These are phyloP conservation scores for Nezara viridula DNA, from an alignment of 2,888 invertebrate species.

Conservation along the genomic window DNA sequence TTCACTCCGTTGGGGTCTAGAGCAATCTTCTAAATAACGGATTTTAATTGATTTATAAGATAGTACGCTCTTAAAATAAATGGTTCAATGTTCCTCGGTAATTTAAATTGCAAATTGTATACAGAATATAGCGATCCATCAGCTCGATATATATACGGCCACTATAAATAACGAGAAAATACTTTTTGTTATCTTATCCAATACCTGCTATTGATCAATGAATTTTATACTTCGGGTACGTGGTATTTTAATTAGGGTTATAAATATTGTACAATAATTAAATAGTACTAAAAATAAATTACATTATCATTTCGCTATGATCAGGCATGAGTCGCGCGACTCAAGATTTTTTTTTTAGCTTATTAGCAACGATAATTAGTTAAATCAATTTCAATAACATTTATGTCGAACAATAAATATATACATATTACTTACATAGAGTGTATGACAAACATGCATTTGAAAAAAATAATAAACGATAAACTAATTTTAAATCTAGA, in stretches of 20 bases:
- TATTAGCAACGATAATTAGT: too few species aligned
- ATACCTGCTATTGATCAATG: not conserved
- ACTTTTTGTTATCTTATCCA: conserved; percentile 15
- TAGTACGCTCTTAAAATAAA: conserved; percentile 17
- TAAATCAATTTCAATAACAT: too few species aligned
- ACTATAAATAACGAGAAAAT: conserved; percentile 1
- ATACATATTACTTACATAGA: too few species aligned
- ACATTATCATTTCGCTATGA: not conserved
- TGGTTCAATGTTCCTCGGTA: not conserved
- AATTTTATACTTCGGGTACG: not conserved
- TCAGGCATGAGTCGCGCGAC: too few species aligned
- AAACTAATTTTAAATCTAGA: too few species aligned
- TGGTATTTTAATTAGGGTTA: not conserved
- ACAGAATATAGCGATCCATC: conserved; percentile 23
- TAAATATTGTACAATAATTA: not conserved
- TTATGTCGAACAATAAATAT: too few species aligned
- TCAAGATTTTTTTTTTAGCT: too few species aligned
- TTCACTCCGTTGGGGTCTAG: not conserved
- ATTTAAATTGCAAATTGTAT: conserved; percentile 31
- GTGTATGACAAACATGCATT: too few species aligned
- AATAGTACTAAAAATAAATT: not conserved
- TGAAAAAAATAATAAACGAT: too few species aligned
- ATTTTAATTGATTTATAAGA: conserved; percentile 4
- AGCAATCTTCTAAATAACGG: not conserved
- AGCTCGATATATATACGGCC: not conserved